Evolutionary conservation across 2,113 vertebrate genomes (phyloP).

Genomic region (Otis tarda): DNA sequence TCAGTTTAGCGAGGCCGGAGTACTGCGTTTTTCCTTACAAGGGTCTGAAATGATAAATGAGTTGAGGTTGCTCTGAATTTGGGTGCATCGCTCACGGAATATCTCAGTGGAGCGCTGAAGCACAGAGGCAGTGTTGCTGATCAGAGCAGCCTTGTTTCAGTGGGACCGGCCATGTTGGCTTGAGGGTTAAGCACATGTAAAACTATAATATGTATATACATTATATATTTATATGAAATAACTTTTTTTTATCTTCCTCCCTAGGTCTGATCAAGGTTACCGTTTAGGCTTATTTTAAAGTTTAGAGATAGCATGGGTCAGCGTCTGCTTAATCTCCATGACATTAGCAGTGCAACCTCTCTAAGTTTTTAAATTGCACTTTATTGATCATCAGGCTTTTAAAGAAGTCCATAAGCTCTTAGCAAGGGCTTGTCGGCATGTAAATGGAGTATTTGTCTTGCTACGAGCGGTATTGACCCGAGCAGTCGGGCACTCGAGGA

Average conservation of each 20-base stretch:
- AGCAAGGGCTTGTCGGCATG: accelerated
- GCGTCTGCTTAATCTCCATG: not conserved
- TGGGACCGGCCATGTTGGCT: accelerated
- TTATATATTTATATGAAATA: not conserved
- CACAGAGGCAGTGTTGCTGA: accelerated
- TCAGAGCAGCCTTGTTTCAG: accelerated
- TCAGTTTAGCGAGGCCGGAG: not conserved
- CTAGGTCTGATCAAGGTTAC: not conserved
- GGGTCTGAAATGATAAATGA: not conserved
- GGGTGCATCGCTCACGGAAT: not conserved
- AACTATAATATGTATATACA: too few species aligned
- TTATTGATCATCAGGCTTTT: not conserved
- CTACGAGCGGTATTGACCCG: accelerated
- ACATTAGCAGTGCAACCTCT: not conserved
- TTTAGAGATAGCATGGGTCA: not conserved
- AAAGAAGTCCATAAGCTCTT: not conserved
- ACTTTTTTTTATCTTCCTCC: not conserved
- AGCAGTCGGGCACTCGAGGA: not conserved
- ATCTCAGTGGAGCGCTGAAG: not conserved
- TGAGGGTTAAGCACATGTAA: not conserved
- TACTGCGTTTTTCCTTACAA: accelerated
- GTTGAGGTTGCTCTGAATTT: not conserved
- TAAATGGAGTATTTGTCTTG: not conserved
- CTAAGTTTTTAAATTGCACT: not conserved
- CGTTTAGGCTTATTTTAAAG: not conserved